A percentile compares a stretch with the other conserved stretches of the same genome.
These are phyloP conservation scores for Drosophila mayri DNA, from an alignment of 1,140 invertebrate species.

Conservation along the genomic window DNA sequence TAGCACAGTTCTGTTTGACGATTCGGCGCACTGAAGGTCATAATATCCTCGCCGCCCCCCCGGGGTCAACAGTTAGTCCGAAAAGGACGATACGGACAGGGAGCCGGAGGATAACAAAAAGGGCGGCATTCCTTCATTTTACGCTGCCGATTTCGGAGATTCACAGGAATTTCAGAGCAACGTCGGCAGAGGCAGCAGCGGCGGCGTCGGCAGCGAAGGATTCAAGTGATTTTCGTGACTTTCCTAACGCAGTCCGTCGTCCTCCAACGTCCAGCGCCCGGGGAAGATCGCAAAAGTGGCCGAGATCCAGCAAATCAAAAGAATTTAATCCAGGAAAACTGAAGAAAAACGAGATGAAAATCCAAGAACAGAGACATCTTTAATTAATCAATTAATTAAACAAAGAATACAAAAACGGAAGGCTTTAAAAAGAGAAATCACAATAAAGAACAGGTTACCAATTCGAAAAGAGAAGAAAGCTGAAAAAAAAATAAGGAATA, in stretches of 20 bases:
- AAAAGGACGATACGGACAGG: slow-evolving; percentile 15
- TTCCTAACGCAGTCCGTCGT: slow-evolving; percentile 36
- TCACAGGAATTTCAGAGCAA: slow-evolving; percentile 17
- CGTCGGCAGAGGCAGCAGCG: slow-evolving; percentile 9
- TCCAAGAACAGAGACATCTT: neutral
- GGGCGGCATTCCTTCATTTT: slow-evolving; percentile 16
- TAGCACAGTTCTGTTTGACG: slow-evolving; percentile 10
- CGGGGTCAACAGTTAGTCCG: slow-evolving; percentile 34
- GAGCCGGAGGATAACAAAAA: neutral
- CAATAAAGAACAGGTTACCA: too few relatives aligned
- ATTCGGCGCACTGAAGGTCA: slow-evolving; percentile 38
- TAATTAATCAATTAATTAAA: too few relatives aligned
- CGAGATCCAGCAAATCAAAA: neutral
- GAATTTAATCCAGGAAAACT: neutral
- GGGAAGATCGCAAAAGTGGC: slow-evolving; percentile 16
- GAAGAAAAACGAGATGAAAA: too few relatives aligned
- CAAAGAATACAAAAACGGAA: too few relatives aligned
- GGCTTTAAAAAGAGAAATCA: too few relatives aligned
- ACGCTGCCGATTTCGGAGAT: slow-evolving; percentile 11
- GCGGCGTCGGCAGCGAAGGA: slow-evolving; percentile 2
- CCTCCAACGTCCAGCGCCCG: slow-evolving; percentile 8
- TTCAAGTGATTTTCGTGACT: slow-evolving; percentile 44
- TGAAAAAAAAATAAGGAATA: too few relatives aligned
- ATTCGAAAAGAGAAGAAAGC: neutral
- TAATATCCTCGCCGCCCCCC: neutral